Conservation (phyloP, 2,888 invertebrate species). For the Drosophila siamana region DNA sequence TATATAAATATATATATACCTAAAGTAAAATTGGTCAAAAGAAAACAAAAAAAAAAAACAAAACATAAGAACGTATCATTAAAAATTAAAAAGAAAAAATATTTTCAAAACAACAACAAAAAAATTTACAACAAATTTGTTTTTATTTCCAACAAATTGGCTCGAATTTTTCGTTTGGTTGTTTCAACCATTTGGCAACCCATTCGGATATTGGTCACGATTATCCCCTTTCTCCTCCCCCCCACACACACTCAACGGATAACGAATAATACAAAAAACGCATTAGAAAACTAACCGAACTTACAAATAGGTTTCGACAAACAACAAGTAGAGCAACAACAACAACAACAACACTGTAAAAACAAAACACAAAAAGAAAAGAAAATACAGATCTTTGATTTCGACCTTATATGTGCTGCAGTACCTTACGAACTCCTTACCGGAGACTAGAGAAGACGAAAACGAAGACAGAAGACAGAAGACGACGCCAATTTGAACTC, state of each 20-base stretch:
- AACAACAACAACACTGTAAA: constrained; percentile 39
- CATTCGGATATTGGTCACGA: constrained; percentile 30
- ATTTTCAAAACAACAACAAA: constrained; percentile 62
- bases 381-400: constrained; percentile 29
- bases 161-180: constrained; percentile 31
- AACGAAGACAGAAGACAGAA: constrained; percentile 15
- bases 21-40: constrained; percentile 58
- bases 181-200: constrained; percentile 10
- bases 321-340: constrained; percentile 20
- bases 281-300: constrained; percentile 33
- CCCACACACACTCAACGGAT: neutral
- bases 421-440: constrained; percentile 61
- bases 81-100: constrained; percentile 59
- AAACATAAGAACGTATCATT: constrained; percentile 71
- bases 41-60: constrained; percentile 24
- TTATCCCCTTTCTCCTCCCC: neutral
- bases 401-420: constrained; percentile 63
- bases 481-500: constrained; percentile 51
- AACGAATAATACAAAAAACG: constrained; percentile 6
- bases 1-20: constrained; percentile 28
- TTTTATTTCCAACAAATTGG: constrained; percentile 67
- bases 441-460: constrained; percentile 20
- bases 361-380: constrained; percentile 14
- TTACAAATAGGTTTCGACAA: constrained; percentile 66
- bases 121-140: constrained; percentile 63